A percentile compares a stretch with the other conserved stretches of the same genome.
These are phyloP conservation scores for Emydura subglobosa DNA, from an alignment of 2,113 vertebrate genomes.

Conservation along the genomic window DNA sequence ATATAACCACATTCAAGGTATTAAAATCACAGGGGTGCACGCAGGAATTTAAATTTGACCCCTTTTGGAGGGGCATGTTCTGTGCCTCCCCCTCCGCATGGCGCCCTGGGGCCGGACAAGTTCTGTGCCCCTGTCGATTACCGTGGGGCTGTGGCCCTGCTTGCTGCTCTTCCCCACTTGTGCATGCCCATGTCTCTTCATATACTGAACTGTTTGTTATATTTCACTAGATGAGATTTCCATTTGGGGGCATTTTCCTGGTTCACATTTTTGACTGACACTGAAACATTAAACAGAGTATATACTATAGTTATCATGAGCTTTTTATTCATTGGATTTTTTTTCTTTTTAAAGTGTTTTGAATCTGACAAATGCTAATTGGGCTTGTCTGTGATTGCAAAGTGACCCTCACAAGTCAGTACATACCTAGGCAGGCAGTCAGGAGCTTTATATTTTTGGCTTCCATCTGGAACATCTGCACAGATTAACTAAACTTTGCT, in stretches of 20 bases:
- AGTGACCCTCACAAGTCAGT: not conserved
- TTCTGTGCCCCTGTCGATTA: too few species aligned
- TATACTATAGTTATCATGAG: not conserved
- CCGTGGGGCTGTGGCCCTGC: too few species aligned
- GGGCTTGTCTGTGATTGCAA: not conserved
- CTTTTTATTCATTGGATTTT: not conserved
- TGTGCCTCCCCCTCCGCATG: too few species aligned
- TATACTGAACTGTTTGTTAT: not conserved
- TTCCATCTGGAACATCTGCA: constrained; percentile 7
- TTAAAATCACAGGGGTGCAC: not conserved
- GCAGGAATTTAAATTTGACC: too few species aligned
- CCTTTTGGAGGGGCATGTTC: too few species aligned
- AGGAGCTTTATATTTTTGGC: not conserved
- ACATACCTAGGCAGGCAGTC: not conserved
- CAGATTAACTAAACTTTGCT: constrained; percentile 7
- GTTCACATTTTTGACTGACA: not conserved
- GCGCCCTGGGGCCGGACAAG: too few species aligned
- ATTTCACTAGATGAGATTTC: not conserved
- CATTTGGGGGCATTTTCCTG: not conserved
- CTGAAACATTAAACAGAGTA: not conserved
- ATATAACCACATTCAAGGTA: not conserved
- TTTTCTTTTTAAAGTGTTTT: not conserved
- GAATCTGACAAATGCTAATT: not conserved
- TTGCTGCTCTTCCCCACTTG: too few species aligned
- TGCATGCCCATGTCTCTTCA: not conserved